phyloP scores from a whole-genome alignment of 1,140 invertebrate species.

The Heliconius himera region DNA sequence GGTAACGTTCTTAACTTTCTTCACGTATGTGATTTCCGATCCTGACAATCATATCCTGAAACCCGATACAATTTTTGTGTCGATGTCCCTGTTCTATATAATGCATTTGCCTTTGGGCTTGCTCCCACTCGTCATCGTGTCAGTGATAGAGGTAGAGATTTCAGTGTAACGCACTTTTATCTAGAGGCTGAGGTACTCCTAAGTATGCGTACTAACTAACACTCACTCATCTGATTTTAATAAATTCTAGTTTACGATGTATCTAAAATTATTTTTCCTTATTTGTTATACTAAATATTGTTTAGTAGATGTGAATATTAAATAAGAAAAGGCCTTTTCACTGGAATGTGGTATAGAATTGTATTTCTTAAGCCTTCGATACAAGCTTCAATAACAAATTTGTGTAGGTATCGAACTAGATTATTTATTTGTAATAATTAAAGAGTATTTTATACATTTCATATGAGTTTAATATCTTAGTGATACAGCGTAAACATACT shows the following conservation, averaged over 20 bases:
- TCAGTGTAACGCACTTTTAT: slow-evolving; percentile 42
- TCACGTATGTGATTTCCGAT: slow-evolving; percentile 88
- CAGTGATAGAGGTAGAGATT: slow-evolving; percentile 85
- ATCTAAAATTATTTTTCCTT: not conserved
- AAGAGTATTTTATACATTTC: not conserved
- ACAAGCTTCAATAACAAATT: not conserved
- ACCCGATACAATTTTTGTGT: slow-evolving; percentile 91
- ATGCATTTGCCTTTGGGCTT: slow-evolving; percentile 90
- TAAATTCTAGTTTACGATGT: slow-evolving; percentile 5
- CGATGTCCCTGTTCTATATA: slow-evolving; percentile 92
- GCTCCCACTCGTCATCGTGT: slow-evolving; percentile 87
- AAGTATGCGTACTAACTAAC: slow-evolving; percentile 53
- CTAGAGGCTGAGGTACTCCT: slow-evolving; percentile 63
- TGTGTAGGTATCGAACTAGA: not conserved
- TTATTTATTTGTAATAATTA: not conserved
- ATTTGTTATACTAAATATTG: not conserved
- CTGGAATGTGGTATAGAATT: not conserved
- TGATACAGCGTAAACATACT: slow-evolving; percentile 12
- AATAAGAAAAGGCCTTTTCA: not conserved
- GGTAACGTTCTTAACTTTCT: slow-evolving; percentile 93
- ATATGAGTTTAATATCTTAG: not conserved
- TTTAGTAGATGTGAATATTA: not conserved
- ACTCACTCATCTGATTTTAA: slow-evolving; percentile 20
- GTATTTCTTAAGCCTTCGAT: not conserved
- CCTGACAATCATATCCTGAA: slow-evolving; percentile 85